Evolutionary conservation across 2,888 invertebrate species (phyloP), one percentile per base, ranked within the genome.

Genomic region (Drosophila differens): DNA sequence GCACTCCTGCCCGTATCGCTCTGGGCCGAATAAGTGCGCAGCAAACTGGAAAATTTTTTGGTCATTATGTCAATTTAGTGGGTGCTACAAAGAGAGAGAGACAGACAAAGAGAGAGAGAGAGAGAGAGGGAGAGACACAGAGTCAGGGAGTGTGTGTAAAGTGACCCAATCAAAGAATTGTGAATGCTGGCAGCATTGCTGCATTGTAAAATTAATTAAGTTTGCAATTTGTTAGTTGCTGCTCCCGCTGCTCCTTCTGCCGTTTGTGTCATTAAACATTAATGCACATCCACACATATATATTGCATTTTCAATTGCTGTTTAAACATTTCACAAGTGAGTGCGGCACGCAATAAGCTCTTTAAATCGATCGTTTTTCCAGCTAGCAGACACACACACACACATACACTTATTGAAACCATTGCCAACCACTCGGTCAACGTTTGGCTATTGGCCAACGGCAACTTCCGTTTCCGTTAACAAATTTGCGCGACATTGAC

Each of bases 41-140:
- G 66, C 82, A 71, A 84, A 82, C 82, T 89, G 87, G 87, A 86
- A 89, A 86, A 86, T 89, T 82, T 86, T 82, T 89, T 86, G 89
- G 89, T 84, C 89, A 86, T 89, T 86, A 86, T 89, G 89, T 86
- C 85, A 86, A 82, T 84, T 86, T 71, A 79, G 82, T 74, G 78
- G 76, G 53, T 74, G 63, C 62, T 41, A 58, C 16, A 58, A 41
- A 22, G 22, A 16, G 30, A 30, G 30, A 30, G 9, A 66, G 58
- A 64, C 1, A 16, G n/a, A 39, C 12, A 14, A 4, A 14, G 9
- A 28, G 19, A 66, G 58, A 54, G 6, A 30, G 16, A 9, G 30
- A 49, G 19, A 39, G 19, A 22, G 22, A 22, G 44, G 14, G 44
- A 22, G 4, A 22, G 14, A 14, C 7, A n/a, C 12, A 33, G 33